Evolutionary conservation across 1,140 invertebrate species (phyloP).

Genomic region (Dysdera silvatica): DNA sequence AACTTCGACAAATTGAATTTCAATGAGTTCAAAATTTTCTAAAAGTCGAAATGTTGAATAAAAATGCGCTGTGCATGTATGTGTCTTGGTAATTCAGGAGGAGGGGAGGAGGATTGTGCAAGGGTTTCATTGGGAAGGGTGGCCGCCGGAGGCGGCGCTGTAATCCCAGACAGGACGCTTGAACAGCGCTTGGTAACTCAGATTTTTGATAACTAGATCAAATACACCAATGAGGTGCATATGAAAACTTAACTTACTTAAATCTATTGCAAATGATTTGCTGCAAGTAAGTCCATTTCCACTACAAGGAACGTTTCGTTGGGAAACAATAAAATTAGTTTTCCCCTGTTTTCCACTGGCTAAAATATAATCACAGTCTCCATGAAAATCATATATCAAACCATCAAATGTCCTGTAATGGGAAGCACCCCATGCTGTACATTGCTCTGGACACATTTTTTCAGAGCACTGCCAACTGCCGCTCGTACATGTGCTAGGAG

Average conservation of each 20-base stretch:
- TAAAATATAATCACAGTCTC: conserved; percentile 74
- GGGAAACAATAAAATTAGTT: conserved; percentile 35
- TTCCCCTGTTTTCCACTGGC: conserved; percentile 57
- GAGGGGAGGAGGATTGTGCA: no score
- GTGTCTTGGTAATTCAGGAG: no score
- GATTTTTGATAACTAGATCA: no score
- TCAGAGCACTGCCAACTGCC: conserved; percentile 45
- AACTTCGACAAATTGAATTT: no score
- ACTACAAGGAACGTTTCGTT: conserved; percentile 72
- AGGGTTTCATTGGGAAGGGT: no score
- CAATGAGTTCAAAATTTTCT: no score
- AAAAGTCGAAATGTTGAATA: no score
- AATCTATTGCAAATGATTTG: conserved; percentile 62
- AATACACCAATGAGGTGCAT: no score
- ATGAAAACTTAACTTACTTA: conserved; percentile 2
- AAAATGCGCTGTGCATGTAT: no score
- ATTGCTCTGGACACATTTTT: conserved; percentile 53
- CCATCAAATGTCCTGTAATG: conserved; percentile 82
- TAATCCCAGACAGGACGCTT: no score
- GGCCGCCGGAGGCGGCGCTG: no score
- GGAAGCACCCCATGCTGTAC: conserved; percentile 73
- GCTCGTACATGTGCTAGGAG: conserved; percentile 47
- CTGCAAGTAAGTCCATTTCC: conserved; percentile 76
- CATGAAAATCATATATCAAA: conserved; percentile 74
- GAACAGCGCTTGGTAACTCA: no score